These are phyloP conservation scores for Sialis lutaria DNA, from an alignment of 2,888 invertebrate species.

Conservation along the genomic window DNA sequence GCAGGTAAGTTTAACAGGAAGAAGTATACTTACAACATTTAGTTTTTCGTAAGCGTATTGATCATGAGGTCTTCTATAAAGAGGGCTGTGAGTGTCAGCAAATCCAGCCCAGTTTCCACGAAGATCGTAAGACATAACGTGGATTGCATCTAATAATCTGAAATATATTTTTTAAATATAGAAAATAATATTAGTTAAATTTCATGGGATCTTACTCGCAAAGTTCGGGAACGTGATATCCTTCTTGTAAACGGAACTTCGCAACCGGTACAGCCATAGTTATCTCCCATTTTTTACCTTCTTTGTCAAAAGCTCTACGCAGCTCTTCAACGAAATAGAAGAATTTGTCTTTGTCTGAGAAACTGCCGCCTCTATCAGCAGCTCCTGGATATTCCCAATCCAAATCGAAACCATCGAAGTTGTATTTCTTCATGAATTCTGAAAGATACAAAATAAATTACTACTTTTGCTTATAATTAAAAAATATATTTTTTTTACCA, in stretches of 20 bases:
- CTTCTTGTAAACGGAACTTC: constrained; percentile 72
- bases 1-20: too few relatives aligned
- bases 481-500: constrained; percentile 27
- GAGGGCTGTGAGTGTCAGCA: constrained; percentile 75
- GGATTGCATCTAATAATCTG: constrained; percentile 61
- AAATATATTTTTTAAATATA: constrained; percentile 11
- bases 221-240: constrained; percentile 77
- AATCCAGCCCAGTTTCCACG: constrained; percentile 84
- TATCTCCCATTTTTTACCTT: constrained; percentile 64
- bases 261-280: constrained; percentile 82
- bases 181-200: not conserved
- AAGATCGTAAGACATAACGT: constrained; percentile 75
- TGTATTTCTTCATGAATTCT: constrained; percentile 59
- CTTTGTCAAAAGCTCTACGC: constrained; percentile 56
- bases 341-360: constrained; percentile 69
- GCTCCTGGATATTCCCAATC: constrained; percentile 90
- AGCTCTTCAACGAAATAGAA: constrained; percentile 69
- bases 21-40: constrained; percentile 56
- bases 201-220: constrained; percentile 52
- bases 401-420: constrained; percentile 72
- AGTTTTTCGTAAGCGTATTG: constrained; percentile 80
- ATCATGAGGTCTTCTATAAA: constrained; percentile 72
- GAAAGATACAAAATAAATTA: constrained; percentile 7
- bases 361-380: constrained; percentile 68
- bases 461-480: constrained; percentile 11